Percentiles rank a stretch among this genome's conserved stretches.
These are phyloP conservation scores for Micrasema minimum DNA, from an alignment of 1,140 invertebrate genomes.

Conservation along the genomic window DNA sequence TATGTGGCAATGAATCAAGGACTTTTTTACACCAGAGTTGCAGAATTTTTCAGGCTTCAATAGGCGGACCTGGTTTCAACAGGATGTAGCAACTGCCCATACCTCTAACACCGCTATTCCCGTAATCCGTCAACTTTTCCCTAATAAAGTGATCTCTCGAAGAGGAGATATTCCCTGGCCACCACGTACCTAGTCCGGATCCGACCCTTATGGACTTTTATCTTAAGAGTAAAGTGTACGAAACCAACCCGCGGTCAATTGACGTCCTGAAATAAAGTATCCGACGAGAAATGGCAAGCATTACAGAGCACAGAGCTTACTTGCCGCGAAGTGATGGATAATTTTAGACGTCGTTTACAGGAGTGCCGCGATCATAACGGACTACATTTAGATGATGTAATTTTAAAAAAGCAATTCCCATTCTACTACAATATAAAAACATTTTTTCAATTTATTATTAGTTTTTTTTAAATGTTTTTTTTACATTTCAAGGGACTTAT, in stretches of 20 bases:
- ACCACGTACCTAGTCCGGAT: conserved; percentile 47
- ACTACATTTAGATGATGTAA: no score
- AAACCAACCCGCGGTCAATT: neutral
- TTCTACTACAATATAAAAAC: no score
- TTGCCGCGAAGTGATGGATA: no score
- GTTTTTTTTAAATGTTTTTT: no score
- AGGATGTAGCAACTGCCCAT: conserved; percentile 54
- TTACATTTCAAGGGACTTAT: no score
- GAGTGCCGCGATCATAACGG: no score
- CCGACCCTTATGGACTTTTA: conserved; percentile 44
- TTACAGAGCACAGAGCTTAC: no score
- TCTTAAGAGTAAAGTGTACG: conserved; percentile 49
- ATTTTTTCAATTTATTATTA: no score
- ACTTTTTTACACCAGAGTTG: conserved; percentile 52
- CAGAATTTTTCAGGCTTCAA: conserved; percentile 53
- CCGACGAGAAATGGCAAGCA: no score
- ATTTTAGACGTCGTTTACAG: no score
- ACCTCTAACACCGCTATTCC: conserved; percentile 48
- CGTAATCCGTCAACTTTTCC: conserved; percentile 50
- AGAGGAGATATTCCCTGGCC: conserved; percentile 50
- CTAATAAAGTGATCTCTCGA: conserved; percentile 51
- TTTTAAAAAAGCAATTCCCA: no score
- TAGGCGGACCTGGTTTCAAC: conserved; percentile 52
- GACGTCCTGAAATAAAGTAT: conserved; percentile 14
- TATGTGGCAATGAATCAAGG: conserved; percentile 54